Evolutionary conservation across 2,797 vertebrate genomes (phyloP), one percentile per base, ranked within the genome.

Genomic region (Rhynchotus rufescens): DNA sequence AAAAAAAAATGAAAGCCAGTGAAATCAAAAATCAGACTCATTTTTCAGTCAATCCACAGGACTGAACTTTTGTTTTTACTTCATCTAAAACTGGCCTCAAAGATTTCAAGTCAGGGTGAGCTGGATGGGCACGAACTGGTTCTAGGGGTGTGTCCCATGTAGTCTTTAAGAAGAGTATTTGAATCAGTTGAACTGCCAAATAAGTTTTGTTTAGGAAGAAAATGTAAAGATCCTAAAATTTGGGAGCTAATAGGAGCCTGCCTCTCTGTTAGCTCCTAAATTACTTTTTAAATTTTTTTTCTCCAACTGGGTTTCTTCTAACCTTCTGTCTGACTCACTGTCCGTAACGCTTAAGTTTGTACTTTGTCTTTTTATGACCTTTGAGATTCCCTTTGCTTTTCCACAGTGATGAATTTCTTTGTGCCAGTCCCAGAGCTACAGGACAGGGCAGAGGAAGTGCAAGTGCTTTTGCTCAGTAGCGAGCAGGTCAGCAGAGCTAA

Each of bases 341-440:
- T 56, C 15, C 34, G 13, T 32, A 66, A 66, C 60, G 14, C 10
- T 44, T 42, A 49, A 44, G 16, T 75, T 49, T 71, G 13, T 51
- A 5, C 80, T 86, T 88, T 40, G 47, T 52, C n/a, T 71, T 77
- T 90, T 68, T 73, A 30, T 73, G 25, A 66, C 26, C 21, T 67
- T 68, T 47, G 21, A 25, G 12, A 32, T 40, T 84, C 26, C 12
- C 78, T 84, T 42, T 45, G 17, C 56, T 82, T 0, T 73, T 47
- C 15, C 51, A 68, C 10, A 47, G 38, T 49, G 23, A 26, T n/a
- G 72, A 2, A 15, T 75, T 84, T 83, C 36, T 51, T 79, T 38
- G 52, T 42, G 23, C 13, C 51, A 40, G 30, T 40, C 16, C 9
- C 17, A 38, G 56, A 52, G 32, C 26, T 81, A 21, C 17, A 76